Evolutionary conservation across 1,140 invertebrate species (phyloP), one percentile per base, ranked within the genome.

Genomic region (Drosophila sp.): DNA sequence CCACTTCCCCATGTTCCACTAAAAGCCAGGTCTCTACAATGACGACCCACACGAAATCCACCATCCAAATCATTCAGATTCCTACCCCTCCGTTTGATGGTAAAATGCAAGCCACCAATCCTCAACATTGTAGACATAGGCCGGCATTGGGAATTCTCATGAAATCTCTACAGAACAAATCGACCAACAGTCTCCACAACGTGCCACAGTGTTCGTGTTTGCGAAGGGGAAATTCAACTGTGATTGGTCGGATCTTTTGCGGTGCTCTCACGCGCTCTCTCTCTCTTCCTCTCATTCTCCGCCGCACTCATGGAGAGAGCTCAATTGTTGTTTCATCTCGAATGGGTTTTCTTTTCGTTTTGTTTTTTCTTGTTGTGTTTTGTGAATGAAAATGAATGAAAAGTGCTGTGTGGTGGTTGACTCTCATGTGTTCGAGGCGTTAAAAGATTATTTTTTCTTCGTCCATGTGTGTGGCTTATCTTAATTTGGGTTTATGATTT

Each of bases 381-480:
- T 67, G 55, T 64, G 67, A 79, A 77, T 83, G 85, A 79, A 78
- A 79, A 79, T 89, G 84, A 89, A 89, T 90, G 85, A 90, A 89
- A 79, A 77, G 55, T 68, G 50, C 50, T 70, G 62, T 69, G 55
- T 55, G 25, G 50, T 29, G 23, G 40, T 35, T 30, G 33, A 38
- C 47, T 66, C 23, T 30, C 63, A 47, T 62, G 41, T 60, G 40
- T 66, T 47, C 67, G 73, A 61, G 65, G 32, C 33, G 64, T 57
- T 76, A 68, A 72, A 69, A 75, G 70, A 66, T 70, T 75, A 35
- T 71, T 64, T 78, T 17, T 78, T 66, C 72, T 62, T 72, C 44
- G 29, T 66, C 32, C 55, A 62, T 60, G 56, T 35, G 30, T 60
- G 56, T 55, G 65, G 60, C 71, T 89, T 89, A 89, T 89, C 84